Conservation (phyloP, 2,888 invertebrate species). For the Himalopsyche japonica region DNA sequence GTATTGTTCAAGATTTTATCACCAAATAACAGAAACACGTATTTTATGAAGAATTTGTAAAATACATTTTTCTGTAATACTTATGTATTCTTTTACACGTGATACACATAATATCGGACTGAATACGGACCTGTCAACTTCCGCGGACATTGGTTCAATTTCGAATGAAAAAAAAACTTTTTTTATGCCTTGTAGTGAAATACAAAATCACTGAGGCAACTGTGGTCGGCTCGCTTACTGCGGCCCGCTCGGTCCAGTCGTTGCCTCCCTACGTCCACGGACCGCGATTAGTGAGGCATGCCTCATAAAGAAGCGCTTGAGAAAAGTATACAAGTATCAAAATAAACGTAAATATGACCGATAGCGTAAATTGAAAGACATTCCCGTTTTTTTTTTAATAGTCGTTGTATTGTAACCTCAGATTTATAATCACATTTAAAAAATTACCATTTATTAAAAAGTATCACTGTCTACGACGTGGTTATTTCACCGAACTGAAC, state of each 20-base stretch:
- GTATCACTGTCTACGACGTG: no score
- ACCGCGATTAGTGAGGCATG: neutral
- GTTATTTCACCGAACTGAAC: neutral
- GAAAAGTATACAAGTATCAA: neutral
- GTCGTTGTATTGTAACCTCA: no score
- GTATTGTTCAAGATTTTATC: no score
- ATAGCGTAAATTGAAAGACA: no score
- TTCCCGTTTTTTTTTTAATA: no score
- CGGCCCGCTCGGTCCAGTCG: neutral
- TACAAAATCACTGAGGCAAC: neutral
- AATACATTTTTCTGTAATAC: no score
- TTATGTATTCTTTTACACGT: no score
- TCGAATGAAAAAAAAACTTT: conserved; percentile 7
- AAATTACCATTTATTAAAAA: no score
- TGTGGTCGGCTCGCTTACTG: neutral
- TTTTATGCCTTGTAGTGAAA: neutral
- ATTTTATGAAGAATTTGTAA: no score
- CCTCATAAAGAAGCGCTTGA: conserved; percentile 1
- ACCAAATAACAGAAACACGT: no score
- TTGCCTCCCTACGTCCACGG: neutral
- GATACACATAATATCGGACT: neutral
- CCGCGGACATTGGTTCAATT: conserved; percentile 5
- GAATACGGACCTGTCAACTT: neutral
- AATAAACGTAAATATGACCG: neutral
- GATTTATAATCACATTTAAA: no score